Evolutionary conservation across 2,797 vertebrate species (phyloP), one percentile per base, ranked within the genome.

Genomic region (Cuniculus paca): DNA sequence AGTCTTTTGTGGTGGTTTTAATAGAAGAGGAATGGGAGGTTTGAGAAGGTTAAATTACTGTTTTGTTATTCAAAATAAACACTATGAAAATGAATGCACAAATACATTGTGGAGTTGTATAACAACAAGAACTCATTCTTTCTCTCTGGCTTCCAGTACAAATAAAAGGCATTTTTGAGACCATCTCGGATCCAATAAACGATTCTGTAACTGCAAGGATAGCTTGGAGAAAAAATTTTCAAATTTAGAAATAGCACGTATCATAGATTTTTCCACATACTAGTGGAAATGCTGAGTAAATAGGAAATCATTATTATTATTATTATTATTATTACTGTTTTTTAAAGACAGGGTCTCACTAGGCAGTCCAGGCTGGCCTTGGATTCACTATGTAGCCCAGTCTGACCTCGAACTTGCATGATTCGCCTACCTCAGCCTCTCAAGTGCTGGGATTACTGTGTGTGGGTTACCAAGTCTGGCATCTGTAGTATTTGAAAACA

Each of bases 41-140:
- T 61, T 77, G 34, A 91, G 45, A 72, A 52, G n/a, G 3, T 85
- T 91, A 93, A 96, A 45, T 78, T 56, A 61, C 8, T 78, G 39
- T 48, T 82, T 72, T 52, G 52, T 13, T 52, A 16, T 52, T 52
- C 52, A 16, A 52, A 31, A 92, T 70, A 70, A 77, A 6, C 2
- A 60, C 22, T 87, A 24, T 52, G 52, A 72, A 79, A 87, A 63
- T 52, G 20, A 77, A 87, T 34, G 31, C n/a, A 68, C 54, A 3
- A 52, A 26, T 58, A 65, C 6, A 65, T 12, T 72, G 80, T 45
- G 39, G 17, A 24, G 63, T 19, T 80, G 1, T 26, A 9, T 72
- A 61, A 85, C 39, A 28, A 26, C 50, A 85, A 70, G 22, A 54
- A 5, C 1, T 65, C 68, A 42, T 20, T 86, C 12, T 65, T 48